A percentile compares a stretch with the other conserved stretches of the same genome.
Conservation (phyloP, 2,797 vertebrate genomes). For the Naso thynnoides region DNA sequence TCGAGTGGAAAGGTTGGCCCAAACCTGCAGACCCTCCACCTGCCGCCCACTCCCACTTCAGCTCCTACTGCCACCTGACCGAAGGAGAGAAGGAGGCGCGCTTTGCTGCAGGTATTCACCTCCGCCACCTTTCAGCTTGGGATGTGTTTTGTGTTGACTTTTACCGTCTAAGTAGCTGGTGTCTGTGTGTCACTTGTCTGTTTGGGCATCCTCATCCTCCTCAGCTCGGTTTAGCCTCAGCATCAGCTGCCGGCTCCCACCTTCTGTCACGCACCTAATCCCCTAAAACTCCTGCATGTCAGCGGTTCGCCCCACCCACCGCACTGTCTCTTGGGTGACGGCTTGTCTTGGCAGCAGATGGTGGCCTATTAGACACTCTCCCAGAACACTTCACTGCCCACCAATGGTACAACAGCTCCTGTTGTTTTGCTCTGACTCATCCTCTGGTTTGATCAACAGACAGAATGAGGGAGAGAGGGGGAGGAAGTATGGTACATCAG, state of each 20-base stretch:
- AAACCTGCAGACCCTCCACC: slow-evolving; percentile 88
- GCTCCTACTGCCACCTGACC: slow-evolving; percentile 94
- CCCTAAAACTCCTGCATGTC: slow-evolving; percentile 63
- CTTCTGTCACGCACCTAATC: slow-evolving; percentile 72
- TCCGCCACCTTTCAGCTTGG: slow-evolving; percentile 1
- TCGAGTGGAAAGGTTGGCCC: slow-evolving; percentile 99
- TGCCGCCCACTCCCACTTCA: slow-evolving; percentile 92
- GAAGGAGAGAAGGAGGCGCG: slow-evolving; percentile 98
- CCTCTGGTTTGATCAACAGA: slow-evolving; percentile 59
- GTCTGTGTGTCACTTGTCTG: slow-evolving; percentile 19
- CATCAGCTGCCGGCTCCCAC: slow-evolving; percentile 42
- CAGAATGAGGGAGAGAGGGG: slow-evolving; percentile 2
- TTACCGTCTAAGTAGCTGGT: slow-evolving; percentile 1
- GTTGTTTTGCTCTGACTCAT: slow-evolving; percentile 77
- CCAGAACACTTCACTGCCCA: slow-evolving; percentile 71
- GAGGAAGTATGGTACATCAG: neutral
- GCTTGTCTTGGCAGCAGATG: slow-evolving; percentile 78
- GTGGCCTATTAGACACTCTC: slow-evolving; percentile 77
- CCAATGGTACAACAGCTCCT: slow-evolving; percentile 57
- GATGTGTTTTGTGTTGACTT: slow-evolving; percentile 3
- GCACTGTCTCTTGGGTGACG: slow-evolving; percentile 52
- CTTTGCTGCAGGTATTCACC: slow-evolving; percentile 92
- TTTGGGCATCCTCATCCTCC: slow-evolving; percentile 36
- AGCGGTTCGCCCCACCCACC: slow-evolving; percentile 39
- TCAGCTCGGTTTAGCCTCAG: slow-evolving; percentile 49